Evolutionary conservation across 2,113 vertebrate genomes (phyloP).

Genomic region (Calonectris borealis): DNA sequence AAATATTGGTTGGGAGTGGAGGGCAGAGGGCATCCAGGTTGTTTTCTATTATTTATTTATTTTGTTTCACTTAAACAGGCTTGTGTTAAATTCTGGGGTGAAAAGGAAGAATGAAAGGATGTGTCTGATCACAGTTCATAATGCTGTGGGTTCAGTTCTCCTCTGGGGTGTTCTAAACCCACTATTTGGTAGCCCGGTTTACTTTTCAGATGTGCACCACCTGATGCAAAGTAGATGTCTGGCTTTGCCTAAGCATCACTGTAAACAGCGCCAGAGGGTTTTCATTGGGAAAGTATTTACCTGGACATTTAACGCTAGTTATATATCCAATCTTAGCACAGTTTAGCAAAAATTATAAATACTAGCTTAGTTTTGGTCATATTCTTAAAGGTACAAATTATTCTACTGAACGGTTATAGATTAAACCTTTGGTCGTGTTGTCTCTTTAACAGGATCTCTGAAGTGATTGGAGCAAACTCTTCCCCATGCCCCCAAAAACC

Average conservation of each 20-base stretch:
- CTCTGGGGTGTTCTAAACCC: neutral
- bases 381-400: neutral
- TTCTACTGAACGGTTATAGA: neutral
- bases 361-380: neutral
- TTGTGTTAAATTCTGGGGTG: neutral
- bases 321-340: neutral
- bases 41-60: neutral
- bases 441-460: neutral
- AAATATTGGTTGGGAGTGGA: conserved; percentile 6
- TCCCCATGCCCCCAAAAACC: neutral
- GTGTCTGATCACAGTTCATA: neutral
- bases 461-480: neutral
- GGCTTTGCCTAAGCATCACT: neutral
- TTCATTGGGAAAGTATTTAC: neutral
- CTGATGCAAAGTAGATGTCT: neutral
- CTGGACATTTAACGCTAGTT: neutral
- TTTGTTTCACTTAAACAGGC: neutral
- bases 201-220: neutral
- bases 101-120: neutral
- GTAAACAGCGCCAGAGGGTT: neutral
- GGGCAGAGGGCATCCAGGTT: neutral
- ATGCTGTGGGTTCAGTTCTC: neutral
- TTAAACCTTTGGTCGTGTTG: neutral
- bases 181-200: neutral
- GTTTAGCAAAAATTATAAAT: neutral